Percentiles rank a stretch among this genome's conserved stretches.
Evolutionary conservation across 1,140 invertebrate genomes (phyloP).

Genomic region (Aphelenchoides besseyi): DNA sequence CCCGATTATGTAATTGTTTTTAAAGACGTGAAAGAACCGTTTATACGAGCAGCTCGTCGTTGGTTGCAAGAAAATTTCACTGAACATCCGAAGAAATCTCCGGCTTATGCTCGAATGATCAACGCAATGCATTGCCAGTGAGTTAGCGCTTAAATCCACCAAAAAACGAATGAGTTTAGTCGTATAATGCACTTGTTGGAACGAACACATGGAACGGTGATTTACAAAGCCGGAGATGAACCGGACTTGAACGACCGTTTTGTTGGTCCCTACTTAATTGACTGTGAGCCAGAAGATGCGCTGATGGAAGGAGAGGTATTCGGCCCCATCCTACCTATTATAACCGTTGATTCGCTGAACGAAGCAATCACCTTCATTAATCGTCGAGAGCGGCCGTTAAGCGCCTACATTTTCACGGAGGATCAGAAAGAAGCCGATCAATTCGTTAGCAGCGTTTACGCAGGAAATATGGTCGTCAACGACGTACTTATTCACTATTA

Average conservation of each 20-base stretch:
- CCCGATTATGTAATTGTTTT: slow-evolving; percentile 76
- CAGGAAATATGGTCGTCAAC: slow-evolving; percentile 81
- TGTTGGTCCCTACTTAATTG: slow-evolving; percentile 53
- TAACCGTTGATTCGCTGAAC: slow-evolving; percentile 44
- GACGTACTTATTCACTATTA: slow-evolving; percentile 78
- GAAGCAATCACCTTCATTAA: slow-evolving; percentile 50
- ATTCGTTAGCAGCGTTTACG: slow-evolving; percentile 70
- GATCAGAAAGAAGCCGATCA: slow-evolving; percentile 41
- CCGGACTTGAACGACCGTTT: slow-evolving; percentile 42
- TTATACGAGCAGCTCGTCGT: slow-evolving; percentile 66
- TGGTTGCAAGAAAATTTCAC: slow-evolving; percentile 81
- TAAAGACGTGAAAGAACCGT: slow-evolving; percentile 56
- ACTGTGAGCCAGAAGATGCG: slow-evolving; percentile 32
- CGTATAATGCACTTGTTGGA: slow-evolving; percentile 38
- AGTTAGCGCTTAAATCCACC: slow-evolving; percentile 69
- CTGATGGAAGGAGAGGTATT: slow-evolving; percentile 58
- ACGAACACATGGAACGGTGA: slow-evolving; percentile 26
- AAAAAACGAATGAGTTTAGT: slow-evolving; percentile 80
- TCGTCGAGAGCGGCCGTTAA: slow-evolving; percentile 42
- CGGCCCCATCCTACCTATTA: slow-evolving; percentile 51
- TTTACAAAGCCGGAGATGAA: slow-evolving; percentile 27
- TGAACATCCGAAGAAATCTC: slow-evolving; percentile 67
- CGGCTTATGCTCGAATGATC: slow-evolving; percentile 76
- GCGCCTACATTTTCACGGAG: slow-evolving; percentile 45
- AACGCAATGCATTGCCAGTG: slow-evolving; percentile 77